Conservation (phyloP, 2,113 vertebrate species). For the Kryptolebias marmoratus region DNA sequence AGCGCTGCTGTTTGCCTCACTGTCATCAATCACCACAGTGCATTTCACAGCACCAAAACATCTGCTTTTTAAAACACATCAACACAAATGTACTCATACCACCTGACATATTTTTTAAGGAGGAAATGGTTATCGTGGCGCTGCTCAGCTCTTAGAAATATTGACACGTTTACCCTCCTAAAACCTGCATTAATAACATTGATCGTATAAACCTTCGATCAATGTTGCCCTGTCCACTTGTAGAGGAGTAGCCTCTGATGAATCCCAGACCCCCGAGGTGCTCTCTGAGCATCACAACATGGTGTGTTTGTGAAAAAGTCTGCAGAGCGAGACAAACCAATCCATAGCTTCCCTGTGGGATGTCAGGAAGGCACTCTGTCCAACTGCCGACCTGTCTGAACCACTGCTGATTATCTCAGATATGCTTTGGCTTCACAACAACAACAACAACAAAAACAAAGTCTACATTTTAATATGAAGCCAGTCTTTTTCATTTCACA, state of each 20-base stretch:
- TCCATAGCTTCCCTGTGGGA: constrained; percentile 56
- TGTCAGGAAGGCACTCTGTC: constrained; percentile 31
- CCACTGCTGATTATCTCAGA: constrained; percentile 43
- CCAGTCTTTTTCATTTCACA: not conserved
- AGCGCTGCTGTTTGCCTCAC: not conserved
- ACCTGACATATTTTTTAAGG: not conserved
- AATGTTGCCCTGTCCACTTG: constrained; percentile 60
- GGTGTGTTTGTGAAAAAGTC: constrained; percentile 60
- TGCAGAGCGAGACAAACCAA: constrained; percentile 55
- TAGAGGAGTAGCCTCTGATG: constrained; percentile 55
- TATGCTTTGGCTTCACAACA: constrained; percentile 8
- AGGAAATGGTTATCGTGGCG: constrained; percentile 29
- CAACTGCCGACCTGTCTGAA: constrained; percentile 30
- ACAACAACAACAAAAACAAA: constrained; percentile 15
- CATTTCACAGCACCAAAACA: not conserved
- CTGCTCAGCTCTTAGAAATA: constrained; percentile 24
- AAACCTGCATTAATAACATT: constrained; percentile 55
- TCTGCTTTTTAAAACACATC: not conserved
- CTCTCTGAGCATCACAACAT: constrained; percentile 43
- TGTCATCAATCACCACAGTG: not conserved
- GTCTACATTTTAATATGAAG: not conserved
- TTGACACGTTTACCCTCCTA: constrained; percentile 60
- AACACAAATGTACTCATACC: not conserved
- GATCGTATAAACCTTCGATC: constrained; percentile 69
- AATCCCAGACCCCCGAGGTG: constrained; percentile 43